phyloP scores from a whole-genome alignment of 2,113 vertebrate species.

The Crotalus tigris region DNA sequence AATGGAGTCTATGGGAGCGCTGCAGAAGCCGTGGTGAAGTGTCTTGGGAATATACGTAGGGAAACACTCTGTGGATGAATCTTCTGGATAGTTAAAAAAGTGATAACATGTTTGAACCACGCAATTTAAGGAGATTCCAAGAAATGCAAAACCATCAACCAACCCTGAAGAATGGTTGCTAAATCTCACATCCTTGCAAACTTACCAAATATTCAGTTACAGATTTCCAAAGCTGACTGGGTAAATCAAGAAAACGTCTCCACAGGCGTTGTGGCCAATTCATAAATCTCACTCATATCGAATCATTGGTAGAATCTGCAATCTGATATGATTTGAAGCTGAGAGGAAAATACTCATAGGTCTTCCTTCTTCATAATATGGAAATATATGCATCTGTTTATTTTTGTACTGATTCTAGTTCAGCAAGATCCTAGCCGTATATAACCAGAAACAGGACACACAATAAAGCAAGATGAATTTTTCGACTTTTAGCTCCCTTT shows the following conservation, averaged over 20 bases:
- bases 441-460: slow-evolving; percentile 31
- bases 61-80: slow-evolving; percentile 23
- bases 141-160: slow-evolving; percentile 3
- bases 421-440: slow-evolving; percentile 4
- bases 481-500: slow-evolving; percentile 9
- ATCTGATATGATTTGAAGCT: slow-evolving; percentile 50
- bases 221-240: slow-evolving; percentile 35
- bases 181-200: neutral
- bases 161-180: slow-evolving; percentile 29
- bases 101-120: slow-evolving; percentile 19
- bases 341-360: slow-evolving; percentile 26
- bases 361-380: slow-evolving; percentile 5
- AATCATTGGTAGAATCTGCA: slow-evolving; percentile 34
- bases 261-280: slow-evolving; percentile 45
- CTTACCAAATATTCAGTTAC: slow-evolving; percentile 10
- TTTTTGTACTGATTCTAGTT: neutral
- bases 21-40: slow-evolving; percentile 48
- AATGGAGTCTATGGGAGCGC: slow-evolving; percentile 47
- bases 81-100: neutral
- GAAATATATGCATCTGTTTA: slow-evolving; percentile 36
- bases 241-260: slow-evolving; percentile 54
- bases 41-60: slow-evolving; percentile 18
- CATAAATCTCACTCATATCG: slow-evolving; percentile 48
- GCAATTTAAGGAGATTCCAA: slow-evolving; percentile 3
- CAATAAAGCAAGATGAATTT: slow-evolving; percentile 23